Conservation (phyloP, 2,888 invertebrate genomes). For the Masnerella sp. region DNA sequence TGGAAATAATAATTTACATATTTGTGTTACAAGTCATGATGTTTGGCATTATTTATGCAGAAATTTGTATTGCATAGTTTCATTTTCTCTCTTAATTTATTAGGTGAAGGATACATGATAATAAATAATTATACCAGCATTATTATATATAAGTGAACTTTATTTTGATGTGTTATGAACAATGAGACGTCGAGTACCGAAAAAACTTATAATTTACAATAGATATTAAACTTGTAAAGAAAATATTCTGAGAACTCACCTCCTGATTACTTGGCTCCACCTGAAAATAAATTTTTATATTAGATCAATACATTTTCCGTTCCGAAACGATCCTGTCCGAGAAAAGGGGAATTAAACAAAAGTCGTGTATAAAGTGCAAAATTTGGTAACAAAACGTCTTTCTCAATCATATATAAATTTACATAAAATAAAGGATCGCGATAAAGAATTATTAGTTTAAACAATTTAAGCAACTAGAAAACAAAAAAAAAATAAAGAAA, state of each 20-base stretch:
- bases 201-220: conserved; percentile 45
- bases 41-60: conserved; percentile 13
- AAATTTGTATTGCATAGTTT: too few species aligned
- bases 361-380: too few species aligned
- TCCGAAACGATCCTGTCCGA: conserved; percentile 22
- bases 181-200: conserved; percentile 38
- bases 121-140: too few species aligned
- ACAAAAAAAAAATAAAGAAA: too few species aligned
- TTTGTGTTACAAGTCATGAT: conserved; percentile 38
- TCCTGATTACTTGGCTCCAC: conserved; percentile 45
- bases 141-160: background rate
- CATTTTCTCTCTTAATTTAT: too few species aligned
- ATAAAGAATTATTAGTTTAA: too few species aligned
- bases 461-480: too few species aligned
- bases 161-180: conserved; percentile 28
- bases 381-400: too few species aligned
- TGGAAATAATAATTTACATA: conserved; percentile 38
- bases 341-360: conserved; percentile 12
- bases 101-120: too few species aligned
- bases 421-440: too few species aligned
- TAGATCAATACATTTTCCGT: conserved; percentile 37
- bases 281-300: conserved; percentile 54
- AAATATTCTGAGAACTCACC: conserved; percentile 49
- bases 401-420: too few species aligned
- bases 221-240: conserved; percentile 27